Evolutionary conservation across 2,797 vertebrate genomes (phyloP).

Genomic region (Pseudochromis fuscus): DNA sequence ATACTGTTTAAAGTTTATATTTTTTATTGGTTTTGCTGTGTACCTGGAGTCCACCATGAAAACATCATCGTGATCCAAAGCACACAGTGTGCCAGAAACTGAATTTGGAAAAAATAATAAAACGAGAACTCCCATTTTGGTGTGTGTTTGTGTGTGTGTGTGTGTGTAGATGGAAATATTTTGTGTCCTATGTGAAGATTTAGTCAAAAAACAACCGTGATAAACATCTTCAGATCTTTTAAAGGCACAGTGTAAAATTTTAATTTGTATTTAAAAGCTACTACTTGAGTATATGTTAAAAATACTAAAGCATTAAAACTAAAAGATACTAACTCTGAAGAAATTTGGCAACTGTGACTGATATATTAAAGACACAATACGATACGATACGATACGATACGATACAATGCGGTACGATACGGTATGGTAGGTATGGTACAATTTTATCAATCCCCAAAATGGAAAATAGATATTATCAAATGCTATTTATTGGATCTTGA

Average conservation of each 20-base stretch:
- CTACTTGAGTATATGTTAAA: not conserved
- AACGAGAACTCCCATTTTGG: not conserved
- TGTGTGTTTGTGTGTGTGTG: not conserved
- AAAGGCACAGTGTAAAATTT: not conserved
- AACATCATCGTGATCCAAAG: slow-evolving; percentile 13
- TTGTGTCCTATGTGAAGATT: not conserved
- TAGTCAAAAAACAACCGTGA: not conserved
- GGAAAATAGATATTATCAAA: too few species aligned
- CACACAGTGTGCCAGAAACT: not conserved
- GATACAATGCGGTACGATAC: too few species aligned
- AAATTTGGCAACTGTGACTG: too few species aligned
- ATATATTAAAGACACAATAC: too few species aligned
- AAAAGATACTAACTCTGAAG: not conserved
- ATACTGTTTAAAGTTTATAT: not conserved
- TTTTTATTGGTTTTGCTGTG: not conserved
- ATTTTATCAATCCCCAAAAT: too few species aligned
- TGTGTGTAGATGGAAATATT: not conserved
- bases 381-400: too few species aligned
- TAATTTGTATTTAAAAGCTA: not conserved
- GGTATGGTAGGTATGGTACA: too few species aligned
- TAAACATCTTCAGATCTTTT: too few species aligned
- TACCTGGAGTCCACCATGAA: not conserved
- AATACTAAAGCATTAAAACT: not conserved
- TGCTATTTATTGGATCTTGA: too few species aligned
- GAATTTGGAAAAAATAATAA: slow-evolving; percentile 2